A percentile compares a stretch with the other conserved stretches of the same genome.
phyloP scores from a whole-genome alignment of 2,888 invertebrate genomes.

The Andricus quercusramuli region DNA sequence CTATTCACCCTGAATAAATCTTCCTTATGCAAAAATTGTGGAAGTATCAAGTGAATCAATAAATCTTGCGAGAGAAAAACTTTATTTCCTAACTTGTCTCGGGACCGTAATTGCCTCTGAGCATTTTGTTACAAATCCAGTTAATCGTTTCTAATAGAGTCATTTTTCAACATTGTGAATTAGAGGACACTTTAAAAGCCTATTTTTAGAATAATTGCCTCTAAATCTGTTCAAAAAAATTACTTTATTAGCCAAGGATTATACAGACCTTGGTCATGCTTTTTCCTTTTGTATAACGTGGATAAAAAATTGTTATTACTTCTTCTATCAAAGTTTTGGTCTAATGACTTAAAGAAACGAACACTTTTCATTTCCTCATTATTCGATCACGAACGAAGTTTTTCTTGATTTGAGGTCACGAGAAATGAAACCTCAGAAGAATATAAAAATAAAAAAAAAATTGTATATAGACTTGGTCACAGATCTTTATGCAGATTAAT shows the following conservation, averaged over 20 bases:
- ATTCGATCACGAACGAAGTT: background rate
- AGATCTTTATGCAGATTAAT: too few species aligned
- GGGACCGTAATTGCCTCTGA: constrained; percentile 7
- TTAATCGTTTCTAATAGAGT: background rate
- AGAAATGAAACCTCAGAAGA: background rate
- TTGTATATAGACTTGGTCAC: too few species aligned
- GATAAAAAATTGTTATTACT: background rate
- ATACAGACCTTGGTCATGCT: background rate
- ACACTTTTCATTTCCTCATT: background rate
- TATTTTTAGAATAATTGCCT: background rate
- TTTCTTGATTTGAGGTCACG: background rate
- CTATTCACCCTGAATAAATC: too few species aligned
- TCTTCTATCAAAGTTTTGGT: background rate
- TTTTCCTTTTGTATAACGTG: background rate
- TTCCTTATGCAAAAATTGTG: too few species aligned
- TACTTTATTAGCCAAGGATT: background rate
- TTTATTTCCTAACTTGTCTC: constrained; percentile 9
- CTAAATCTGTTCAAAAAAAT: background rate
- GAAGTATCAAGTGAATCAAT: background rate
- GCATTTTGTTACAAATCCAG: background rate
- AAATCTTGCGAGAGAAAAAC: background rate
- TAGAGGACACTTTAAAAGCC: too few species aligned
- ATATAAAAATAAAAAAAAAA: background rate
- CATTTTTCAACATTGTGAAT: background rate
- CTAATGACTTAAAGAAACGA: background rate